Evolutionary conservation across 2,113 vertebrate species (phyloP), one percentile per base, ranked within the genome.

Genomic region (Paracanthobrama guichenoti): DNA sequence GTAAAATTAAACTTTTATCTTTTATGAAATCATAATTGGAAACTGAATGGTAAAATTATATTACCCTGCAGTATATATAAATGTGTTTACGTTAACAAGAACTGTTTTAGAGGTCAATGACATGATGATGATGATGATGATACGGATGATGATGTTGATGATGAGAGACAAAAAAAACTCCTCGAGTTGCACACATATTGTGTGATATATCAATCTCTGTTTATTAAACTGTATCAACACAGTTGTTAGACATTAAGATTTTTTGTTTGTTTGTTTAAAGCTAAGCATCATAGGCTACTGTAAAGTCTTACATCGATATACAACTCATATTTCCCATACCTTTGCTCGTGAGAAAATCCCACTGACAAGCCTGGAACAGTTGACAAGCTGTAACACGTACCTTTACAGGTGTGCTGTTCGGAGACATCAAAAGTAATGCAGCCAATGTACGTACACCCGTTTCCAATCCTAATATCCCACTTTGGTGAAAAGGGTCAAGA

Each of bases 391-490:
- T 46, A 26, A 64, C 42, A 42, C 44, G 18, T 78, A 90, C 89
- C 87, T 88, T 88, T 79, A 64, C 86, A 88, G 86, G 80, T 86
- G 89, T 82, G 66, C 79, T 62, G 73, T 75, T 31, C 53, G 69
- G 48, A 85, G 82, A 75, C 88, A 88, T 89, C 80, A 86, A 90
- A 85, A 55, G 74, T 12, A 20, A 50, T 6, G 55, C 50, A 67
- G 39, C 76, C 75, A 31, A 46, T 46, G 16, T 79, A 12, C 14
- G 62, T 67, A 22, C 26, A n/a, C 57, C 55, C 28, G 28, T 66
- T 79, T 78, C 80, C 84, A 64, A 57, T 72, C 18, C 59, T 50
- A 74, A 42, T 76, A 83, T 48, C 72, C 84, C 78, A 72, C n/a
- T 73, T 18, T 44, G 28, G 59, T 55, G 24, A 82, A 77, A 22